A percentile compares a stretch with the other conserved stretches of the same genome.
Conservation (phyloP, 30 jellyfish, hydroid and myxozoan species). For the Turritopsis rubra region DNA sequence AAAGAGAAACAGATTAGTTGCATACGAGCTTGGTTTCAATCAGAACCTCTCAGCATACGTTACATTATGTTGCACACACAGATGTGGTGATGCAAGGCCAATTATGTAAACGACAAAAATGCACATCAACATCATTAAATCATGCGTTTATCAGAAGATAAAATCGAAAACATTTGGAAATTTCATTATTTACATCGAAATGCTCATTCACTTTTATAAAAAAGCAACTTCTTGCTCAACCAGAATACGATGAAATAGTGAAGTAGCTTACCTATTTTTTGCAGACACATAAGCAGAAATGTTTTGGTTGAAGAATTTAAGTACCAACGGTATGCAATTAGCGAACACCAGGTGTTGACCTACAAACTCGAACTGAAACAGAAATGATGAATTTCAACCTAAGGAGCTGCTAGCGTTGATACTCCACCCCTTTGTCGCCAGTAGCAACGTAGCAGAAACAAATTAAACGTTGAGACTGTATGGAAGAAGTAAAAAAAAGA, state of each 20-base stretch:
- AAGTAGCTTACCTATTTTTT: constrained; percentile 59
- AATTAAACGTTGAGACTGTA: neutral
- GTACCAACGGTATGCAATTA: constrained; percentile 84
- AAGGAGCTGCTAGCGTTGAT: neutral
- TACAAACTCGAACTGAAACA: constrained; percentile 88
- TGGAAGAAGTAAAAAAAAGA: too few species aligned
- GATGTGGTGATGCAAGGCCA: too few species aligned
- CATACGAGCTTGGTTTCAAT: too few species aligned
- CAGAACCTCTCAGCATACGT: too few species aligned
- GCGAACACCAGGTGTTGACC: constrained; percentile 97
- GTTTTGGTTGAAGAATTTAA: constrained; percentile 91
- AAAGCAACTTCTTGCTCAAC: neutral
- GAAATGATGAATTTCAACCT: neutral
- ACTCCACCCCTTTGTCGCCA: neutral
- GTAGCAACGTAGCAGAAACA: neutral
- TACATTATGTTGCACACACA: too few species aligned
- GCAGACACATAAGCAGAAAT: constrained; percentile 92
- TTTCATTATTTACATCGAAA: too few species aligned
- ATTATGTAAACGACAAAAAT: too few species aligned
- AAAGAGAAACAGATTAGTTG: neutral
- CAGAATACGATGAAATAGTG: neutral
- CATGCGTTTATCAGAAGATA: too few species aligned
- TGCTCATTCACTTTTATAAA: too few species aligned
- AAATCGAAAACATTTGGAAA: too few species aligned
- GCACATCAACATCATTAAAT: too few species aligned